Evolutionary conservation across 2,888 invertebrate genomes (phyloP).

Genomic region (Hirtodrosophila histrioides): DNA sequence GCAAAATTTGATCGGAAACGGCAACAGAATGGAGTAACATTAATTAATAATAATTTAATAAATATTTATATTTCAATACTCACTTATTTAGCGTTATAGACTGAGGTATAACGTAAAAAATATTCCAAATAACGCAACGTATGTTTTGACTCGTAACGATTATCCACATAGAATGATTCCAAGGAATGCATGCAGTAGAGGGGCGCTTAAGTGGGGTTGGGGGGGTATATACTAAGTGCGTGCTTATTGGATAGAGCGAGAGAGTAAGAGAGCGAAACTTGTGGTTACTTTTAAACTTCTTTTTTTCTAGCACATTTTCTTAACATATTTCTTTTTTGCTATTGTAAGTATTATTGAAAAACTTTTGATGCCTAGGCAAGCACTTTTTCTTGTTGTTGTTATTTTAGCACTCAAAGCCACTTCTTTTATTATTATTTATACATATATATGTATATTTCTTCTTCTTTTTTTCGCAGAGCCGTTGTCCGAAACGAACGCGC

Average conservation of each 20-base stretch:
- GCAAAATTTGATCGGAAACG: no score
- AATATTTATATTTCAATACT: conserved; percentile 44
- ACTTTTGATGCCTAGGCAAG: conserved; percentile 50
- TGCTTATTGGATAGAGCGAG: conserved; percentile 4
- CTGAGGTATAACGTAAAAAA: conserved; percentile 81
- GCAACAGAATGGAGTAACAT: no score
- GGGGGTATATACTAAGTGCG: background rate
- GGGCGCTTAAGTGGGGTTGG: conserved; percentile 8
- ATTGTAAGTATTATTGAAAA: conserved; percentile 50
- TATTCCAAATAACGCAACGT: conserved; percentile 66
- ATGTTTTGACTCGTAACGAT: conserved; percentile 37
- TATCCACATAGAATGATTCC: conserved; percentile 78
- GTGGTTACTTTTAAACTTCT: conserved; percentile 48
- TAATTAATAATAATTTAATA: background rate
- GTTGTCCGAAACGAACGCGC: conserved; percentile 59
- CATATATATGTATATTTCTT: conserved; percentile 8
- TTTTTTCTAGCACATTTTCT: conserved; percentile 54
- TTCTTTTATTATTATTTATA: conserved; percentile 40
- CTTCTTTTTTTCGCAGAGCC: conserved; percentile 38
- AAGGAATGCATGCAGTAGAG: conserved; percentile 74
- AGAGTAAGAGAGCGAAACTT: conserved; percentile 32
- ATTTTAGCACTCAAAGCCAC: conserved; percentile 63
- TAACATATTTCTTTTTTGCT: conserved; percentile 33
- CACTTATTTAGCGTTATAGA: conserved; percentile 82
- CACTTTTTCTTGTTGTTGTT: conserved; percentile 43